Evolutionary conservation across 2,797 vertebrate species (phyloP).

Genomic region (Cottoperca gobio): DNA sequence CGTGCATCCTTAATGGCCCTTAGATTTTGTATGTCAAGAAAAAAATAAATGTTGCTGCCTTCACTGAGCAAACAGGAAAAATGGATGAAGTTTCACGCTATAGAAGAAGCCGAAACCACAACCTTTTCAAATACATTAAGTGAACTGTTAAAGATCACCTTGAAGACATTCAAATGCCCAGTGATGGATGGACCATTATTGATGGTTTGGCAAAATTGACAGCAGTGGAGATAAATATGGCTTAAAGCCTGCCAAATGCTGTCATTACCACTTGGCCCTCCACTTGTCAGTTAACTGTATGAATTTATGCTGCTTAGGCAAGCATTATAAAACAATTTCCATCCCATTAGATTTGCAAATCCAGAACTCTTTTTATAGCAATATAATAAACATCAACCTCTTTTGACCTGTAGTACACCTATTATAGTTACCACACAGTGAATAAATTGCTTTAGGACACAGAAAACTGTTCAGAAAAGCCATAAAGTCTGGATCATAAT

Average conservation of each 20-base stretch:
- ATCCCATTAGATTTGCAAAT: conserved; percentile 58
- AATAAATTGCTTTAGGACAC: neutral
- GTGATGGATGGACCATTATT: conserved; percentile 63
- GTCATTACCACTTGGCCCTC: conserved; percentile 72
- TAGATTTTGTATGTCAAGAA: conserved; percentile 45
- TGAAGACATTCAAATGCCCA: conserved; percentile 63
- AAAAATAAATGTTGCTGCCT: conserved; percentile 35
- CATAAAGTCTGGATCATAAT: neutral
- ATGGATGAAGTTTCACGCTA: conserved; percentile 12
- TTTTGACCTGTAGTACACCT: conserved; percentile 16
- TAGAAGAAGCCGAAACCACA: conserved; percentile 12
- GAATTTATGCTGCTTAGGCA: conserved; percentile 70
- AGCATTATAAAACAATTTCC: conserved; percentile 69
- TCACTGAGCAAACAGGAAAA: conserved; percentile 24
- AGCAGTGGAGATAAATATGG: conserved; percentile 68
- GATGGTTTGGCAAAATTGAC: conserved; percentile 63
- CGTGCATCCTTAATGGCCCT: conserved; percentile 48
- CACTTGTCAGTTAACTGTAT: conserved; percentile 66
- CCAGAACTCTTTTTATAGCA: conserved; percentile 35
- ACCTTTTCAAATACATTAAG: conserved; percentile 44
- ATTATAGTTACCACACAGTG: neutral
- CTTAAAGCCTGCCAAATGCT: conserved; percentile 65
- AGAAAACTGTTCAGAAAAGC: neutral
- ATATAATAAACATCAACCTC: conserved; percentile 29
- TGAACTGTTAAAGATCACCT: conserved; percentile 66